phyloP scores from a whole-genome alignment of 1,140 invertebrate species.

The Idris sp. region DNA sequence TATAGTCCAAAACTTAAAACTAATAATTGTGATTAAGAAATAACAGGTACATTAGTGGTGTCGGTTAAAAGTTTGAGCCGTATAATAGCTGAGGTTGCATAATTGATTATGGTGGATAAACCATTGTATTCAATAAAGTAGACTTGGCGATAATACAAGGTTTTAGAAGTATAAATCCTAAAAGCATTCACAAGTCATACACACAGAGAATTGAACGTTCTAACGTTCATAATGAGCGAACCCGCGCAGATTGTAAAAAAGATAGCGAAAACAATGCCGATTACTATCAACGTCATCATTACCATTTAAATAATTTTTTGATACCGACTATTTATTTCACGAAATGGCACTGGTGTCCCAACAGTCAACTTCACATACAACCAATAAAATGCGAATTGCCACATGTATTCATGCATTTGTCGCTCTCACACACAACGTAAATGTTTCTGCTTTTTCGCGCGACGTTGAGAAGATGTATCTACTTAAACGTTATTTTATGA shows the following conservation, averaged over 20 bases:
- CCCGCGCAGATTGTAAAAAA: constrained; percentile 32
- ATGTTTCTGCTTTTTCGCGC: too few relatives aligned
- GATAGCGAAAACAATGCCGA: constrained; percentile 46
- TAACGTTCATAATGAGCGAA: constrained; percentile 38
- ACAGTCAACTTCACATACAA: too few relatives aligned
- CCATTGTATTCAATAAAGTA: constrained; percentile 28
- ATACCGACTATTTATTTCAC: constrained; percentile 43
- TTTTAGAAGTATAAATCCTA: constrained; percentile 27
- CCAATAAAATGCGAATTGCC: constrained; percentile 27
- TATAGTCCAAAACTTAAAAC: too few relatives aligned
- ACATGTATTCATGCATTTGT: constrained; percentile 31
- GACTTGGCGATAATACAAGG: not conserved
- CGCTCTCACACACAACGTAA: too few relatives aligned
- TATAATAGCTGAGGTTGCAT: constrained; percentile 2
- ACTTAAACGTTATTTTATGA: too few relatives aligned
- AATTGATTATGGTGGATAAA: constrained; percentile 1
- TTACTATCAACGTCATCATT: constrained; percentile 47
- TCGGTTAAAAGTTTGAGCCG: too few relatives aligned
- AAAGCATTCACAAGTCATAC: constrained; percentile 37
- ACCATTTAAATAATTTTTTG: constrained; percentile 39
- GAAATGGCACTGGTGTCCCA: constrained; percentile 44
- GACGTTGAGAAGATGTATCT: too few relatives aligned
- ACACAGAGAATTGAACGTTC: constrained; percentile 9
- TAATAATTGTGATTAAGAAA: too few relatives aligned
- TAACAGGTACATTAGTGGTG: too few relatives aligned